Conservation (phyloP, 2,888 invertebrate species). For the Germaria angustata region DNA sequence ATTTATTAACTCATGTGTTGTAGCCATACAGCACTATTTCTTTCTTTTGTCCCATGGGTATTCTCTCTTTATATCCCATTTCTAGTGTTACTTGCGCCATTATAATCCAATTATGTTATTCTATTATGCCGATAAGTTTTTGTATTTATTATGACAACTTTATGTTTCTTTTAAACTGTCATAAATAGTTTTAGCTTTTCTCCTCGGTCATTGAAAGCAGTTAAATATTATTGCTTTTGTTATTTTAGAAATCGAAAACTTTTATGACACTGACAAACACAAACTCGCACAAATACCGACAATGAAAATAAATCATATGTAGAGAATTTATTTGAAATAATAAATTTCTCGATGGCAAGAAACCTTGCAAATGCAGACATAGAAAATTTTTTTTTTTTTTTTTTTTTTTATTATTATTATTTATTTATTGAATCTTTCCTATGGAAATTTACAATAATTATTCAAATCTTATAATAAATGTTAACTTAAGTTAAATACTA, state of each 20-base stretch:
- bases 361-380: constrained; percentile 11
- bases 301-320: constrained; percentile 50
- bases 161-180: constrained; percentile 25
- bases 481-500: too few relatives aligned
- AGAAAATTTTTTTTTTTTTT: background rate
- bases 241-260: constrained; percentile 24
- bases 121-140: constrained; percentile 31
- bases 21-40: background rate
- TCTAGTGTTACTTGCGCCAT: constrained; percentile 29
- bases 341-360: background rate
- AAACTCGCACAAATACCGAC: background rate
- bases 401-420: constrained; percentile 15
- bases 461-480: too few relatives aligned
- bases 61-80: background rate
- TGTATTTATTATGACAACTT: constrained; percentile 46
- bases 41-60: background rate
- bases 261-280: constrained; percentile 33
- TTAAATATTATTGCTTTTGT: background rate
- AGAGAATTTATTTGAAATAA: constrained; percentile 4
- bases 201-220: background rate
- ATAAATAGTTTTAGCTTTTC: constrained; percentile 5
- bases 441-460: too few relatives aligned
- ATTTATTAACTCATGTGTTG: background rate
- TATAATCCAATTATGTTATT: constrained; percentile 53
- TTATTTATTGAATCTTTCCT: too few relatives aligned